Percentiles rank a stretch among this genome's conserved stretches.
Conservation (phyloP, 2,797 vertebrate genomes). For the Urophycis tenuis region DNA sequence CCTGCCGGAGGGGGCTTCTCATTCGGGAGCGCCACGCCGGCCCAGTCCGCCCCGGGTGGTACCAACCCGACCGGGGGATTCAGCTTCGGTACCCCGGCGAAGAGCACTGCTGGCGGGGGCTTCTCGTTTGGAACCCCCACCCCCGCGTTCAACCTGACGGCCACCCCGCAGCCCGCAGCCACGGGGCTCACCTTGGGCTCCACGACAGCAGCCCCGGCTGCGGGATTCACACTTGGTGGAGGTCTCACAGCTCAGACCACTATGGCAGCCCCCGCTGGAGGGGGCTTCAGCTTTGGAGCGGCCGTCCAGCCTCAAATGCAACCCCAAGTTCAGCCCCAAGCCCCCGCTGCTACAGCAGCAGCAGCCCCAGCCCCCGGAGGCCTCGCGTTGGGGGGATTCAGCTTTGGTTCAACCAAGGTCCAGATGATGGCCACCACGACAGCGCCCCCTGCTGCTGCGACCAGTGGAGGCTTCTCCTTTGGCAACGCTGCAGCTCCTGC, state of each 20-base stretch:
- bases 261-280: constrained; percentile 52
- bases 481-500: constrained; percentile 41
- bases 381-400: constrained; percentile 56
- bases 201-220: constrained; percentile 44
- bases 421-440: constrained; percentile 57
- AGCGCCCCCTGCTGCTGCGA: constrained; percentile 29
- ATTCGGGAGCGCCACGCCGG: constrained; percentile 43
- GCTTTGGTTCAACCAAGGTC: constrained; percentile 63
- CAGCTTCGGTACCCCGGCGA: constrained; percentile 54
- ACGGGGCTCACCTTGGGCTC: constrained; percentile 63
- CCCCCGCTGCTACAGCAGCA: neutral
- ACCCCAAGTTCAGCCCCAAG: constrained; percentile 29
- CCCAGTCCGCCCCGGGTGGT: constrained; percentile 12
- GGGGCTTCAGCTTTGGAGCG: constrained; percentile 63
- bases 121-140: constrained; percentile 71
- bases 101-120: constrained; percentile 45
- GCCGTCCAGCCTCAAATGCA: constrained; percentile 28
- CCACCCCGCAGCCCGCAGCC: constrained; percentile 50
- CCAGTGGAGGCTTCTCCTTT: constrained; percentile 65
- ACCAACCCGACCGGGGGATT: constrained; percentile 36
- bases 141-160: constrained; percentile 66
- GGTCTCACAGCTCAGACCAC: constrained; percentile 46
- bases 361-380: constrained; percentile 20
- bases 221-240: constrained; percentile 64
- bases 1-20: constrained; percentile 58